Percentiles rank a stretch among this genome's conserved stretches.
Conservation (phyloP, 2,113 vertebrate species). For the Toxotes chatareus region DNA sequence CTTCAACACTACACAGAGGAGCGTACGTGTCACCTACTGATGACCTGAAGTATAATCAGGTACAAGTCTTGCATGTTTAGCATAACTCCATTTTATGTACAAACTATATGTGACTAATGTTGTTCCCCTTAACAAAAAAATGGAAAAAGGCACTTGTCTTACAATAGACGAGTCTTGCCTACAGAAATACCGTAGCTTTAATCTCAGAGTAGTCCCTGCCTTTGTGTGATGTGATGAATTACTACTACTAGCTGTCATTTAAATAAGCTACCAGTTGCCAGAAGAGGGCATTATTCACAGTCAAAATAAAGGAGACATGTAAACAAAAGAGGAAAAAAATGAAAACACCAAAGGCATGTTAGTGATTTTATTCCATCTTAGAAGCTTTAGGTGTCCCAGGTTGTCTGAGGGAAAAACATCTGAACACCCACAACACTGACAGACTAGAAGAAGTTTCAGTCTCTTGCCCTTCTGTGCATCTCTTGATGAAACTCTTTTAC, state of each 20-base stretch:
- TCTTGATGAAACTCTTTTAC: conserved; percentile 4
- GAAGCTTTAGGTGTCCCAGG: background rate
- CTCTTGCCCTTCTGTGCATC: background rate
- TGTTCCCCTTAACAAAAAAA: background rate
- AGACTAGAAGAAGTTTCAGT: background rate
- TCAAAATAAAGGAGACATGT: background rate
- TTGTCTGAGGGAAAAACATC: background rate
- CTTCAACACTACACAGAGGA: conserved; percentile 95
- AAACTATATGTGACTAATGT: background rate
- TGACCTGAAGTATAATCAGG: conserved; percentile 98
- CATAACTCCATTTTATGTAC: background rate
- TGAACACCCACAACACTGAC: conserved; percentile 9
- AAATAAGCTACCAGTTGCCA: background rate
- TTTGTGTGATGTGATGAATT: conserved; percentile 11
- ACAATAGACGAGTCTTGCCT: background rate
- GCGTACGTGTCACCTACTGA: conserved; percentile 95
- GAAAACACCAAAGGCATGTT: background rate
- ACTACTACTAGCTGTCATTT: background rate
- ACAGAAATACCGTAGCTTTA: background rate
- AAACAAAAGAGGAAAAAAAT: background rate
- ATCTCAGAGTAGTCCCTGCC: background rate
- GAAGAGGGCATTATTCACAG: background rate
- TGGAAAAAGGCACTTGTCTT: background rate
- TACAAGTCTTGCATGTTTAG: conserved; percentile 59
- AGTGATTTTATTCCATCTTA: background rate